phyloP scores from a whole-genome alignment of 2,113 vertebrate species.

The Malurus elegans region DNA sequence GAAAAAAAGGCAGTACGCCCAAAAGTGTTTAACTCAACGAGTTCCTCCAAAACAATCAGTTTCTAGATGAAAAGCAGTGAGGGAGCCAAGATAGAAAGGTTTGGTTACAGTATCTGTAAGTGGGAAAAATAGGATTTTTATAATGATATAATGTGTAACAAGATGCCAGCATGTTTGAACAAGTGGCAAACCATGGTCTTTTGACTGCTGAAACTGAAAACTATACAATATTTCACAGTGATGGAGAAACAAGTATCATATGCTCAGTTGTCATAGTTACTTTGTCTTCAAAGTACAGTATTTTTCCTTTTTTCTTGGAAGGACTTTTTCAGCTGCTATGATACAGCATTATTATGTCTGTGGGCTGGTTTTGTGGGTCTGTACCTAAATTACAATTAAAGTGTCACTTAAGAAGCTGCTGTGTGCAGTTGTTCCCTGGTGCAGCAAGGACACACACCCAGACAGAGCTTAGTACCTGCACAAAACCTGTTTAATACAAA shows the following conservation, averaged over 20 bases:
- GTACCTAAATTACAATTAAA: not conserved
- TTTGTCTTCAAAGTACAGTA: constrained; percentile 7
- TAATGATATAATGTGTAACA: not conserved
- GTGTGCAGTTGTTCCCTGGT: not conserved
- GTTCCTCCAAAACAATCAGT: not conserved
- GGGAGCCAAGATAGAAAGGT: not conserved
- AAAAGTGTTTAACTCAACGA: not conserved
- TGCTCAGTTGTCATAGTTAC: constrained; percentile 59
- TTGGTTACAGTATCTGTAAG: not conserved
- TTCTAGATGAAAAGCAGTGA: not conserved
- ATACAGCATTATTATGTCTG: not conserved
- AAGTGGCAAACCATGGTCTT: constrained; percentile 28
- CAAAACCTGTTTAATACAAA: not conserved
- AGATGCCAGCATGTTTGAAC: constrained; percentile 1
- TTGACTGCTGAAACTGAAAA: constrained; percentile 42
- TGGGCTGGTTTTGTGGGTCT: not conserved
- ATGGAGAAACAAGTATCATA: constrained; percentile 28
- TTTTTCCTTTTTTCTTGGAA: not conserved
- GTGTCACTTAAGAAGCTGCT: not conserved
- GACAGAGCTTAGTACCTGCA: not conserved
- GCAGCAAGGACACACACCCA: not conserved
- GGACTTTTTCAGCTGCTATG: not conserved
- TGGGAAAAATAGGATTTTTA: not conserved
- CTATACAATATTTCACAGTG: constrained; percentile 26
- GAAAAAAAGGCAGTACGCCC: not conserved